These are phyloP conservation scores for Montipora sp. DNA, from an alignment of 64 coral and sea anemone genomes.

Conservation along the genomic window DNA sequence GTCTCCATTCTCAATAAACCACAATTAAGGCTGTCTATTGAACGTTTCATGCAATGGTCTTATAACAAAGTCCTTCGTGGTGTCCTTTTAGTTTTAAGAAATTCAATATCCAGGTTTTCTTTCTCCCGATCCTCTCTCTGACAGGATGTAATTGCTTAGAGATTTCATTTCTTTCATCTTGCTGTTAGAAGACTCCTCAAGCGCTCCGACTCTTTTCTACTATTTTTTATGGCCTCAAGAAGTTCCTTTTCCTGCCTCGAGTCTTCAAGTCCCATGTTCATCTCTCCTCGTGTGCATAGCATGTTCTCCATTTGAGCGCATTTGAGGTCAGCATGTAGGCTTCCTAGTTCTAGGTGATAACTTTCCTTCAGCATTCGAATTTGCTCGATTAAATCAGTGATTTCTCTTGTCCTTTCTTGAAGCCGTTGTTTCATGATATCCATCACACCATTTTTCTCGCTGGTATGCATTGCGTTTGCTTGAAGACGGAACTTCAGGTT, in stretches of 20 bases:
- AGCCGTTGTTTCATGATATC: constrained; percentile 85
- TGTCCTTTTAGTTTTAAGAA: not conserved
- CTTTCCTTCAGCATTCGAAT: constrained; percentile 85
- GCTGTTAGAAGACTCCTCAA: constrained; percentile 62
- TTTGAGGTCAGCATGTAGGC: constrained; percentile 81
- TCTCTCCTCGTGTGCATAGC: constrained; percentile 49
- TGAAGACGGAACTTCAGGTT: constrained; percentile 81
- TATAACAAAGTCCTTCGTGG: not conserved
- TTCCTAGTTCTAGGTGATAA: constrained; percentile 84
- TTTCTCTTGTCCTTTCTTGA: constrained; percentile 76
- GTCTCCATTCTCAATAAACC: not conserved
- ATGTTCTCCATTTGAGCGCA: constrained; percentile 92
- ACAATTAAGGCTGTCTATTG: not conserved
- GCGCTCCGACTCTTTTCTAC: constrained; percentile 79
- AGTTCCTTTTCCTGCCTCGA: constrained; percentile 68
- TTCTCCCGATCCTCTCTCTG: constrained; percentile 32
- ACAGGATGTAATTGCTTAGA: constrained; percentile 64
- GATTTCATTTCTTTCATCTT: constrained; percentile 93
- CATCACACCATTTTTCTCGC: constrained; percentile 73
- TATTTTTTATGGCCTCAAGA: constrained; percentile 80
- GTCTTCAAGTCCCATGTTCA: not conserved
- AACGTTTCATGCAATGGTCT: not conserved
- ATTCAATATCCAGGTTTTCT: constrained; percentile 10
- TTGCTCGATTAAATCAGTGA: constrained; percentile 84
- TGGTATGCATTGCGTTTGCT: constrained; percentile 64